These are phyloP conservation scores for Ondatra zibethicus DNA, from an alignment of 2,113 vertebrate genomes.

Conservation along the genomic window DNA sequence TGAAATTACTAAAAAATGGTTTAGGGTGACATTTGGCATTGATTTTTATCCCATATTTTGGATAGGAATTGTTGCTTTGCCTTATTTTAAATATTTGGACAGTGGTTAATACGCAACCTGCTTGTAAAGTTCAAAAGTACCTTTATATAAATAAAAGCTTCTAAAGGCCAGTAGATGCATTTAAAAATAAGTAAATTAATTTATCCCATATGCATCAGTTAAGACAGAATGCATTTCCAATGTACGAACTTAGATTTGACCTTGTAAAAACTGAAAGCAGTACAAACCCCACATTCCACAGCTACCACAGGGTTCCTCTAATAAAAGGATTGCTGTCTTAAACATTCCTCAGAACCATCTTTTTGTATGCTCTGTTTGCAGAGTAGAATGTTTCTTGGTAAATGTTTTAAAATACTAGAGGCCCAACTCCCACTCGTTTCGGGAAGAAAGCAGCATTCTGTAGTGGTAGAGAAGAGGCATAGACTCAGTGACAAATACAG, in stretches of 20 bases:
- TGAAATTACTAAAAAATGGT: slow-evolving; percentile 46
- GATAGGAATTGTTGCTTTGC: slow-evolving; percentile 44
- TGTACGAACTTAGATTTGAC: slow-evolving; percentile 62
- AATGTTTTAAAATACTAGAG: neutral
- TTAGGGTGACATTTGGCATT: slow-evolving; percentile 48
- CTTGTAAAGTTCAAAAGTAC: slow-evolving; percentile 77
- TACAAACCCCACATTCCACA: slow-evolving; percentile 11
- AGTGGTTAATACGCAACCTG: slow-evolving; percentile 53
- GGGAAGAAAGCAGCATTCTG: neutral
- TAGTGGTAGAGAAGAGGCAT: neutral
- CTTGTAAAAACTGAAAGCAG: slow-evolving; percentile 56
- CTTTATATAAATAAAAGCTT: slow-evolving; percentile 71
- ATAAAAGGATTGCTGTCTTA: neutral
- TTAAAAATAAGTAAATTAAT: slow-evolving; percentile 75
- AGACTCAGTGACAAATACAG: neutral
- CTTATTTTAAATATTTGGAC: slow-evolving; percentile 66
- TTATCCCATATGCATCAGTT: slow-evolving; percentile 46
- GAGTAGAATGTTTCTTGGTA: neutral
- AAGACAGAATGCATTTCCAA: slow-evolving; percentile 50
- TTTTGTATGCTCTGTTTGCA: neutral
- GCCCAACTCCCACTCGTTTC: neutral
- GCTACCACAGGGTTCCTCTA: neutral
- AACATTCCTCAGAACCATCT: neutral
- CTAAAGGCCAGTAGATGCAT: slow-evolving; percentile 75
- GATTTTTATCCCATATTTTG: slow-evolving; percentile 57